Evolutionary conservation across 2,797 vertebrate genomes (phyloP), one percentile per base, ranked within the genome.

Genomic region (Gorsachius magnificus): DNA sequence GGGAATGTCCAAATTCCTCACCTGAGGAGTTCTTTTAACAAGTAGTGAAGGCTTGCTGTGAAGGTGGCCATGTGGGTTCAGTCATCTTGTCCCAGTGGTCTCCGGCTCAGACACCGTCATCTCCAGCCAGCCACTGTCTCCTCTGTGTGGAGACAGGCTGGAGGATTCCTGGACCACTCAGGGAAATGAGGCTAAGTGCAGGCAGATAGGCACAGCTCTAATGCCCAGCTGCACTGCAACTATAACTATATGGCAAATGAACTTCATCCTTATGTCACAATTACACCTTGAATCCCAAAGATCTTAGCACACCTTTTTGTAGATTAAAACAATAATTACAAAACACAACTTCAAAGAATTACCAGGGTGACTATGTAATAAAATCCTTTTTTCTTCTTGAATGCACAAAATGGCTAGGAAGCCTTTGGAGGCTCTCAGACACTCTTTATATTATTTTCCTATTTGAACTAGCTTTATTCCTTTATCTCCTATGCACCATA

Each of bases 101-200:
- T 71, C 71, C 57, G 88, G 64, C 10, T 58, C 16, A n/a, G 38
- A 14, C 9, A 35, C 0, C 29, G 26, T 24, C 3, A 1, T 33
- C 61, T 45, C 60, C 36, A 72, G 43, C 13, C 78, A 69, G 51
- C 38, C n/a, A 4, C 53, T 53, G 53, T 5, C 14, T 51, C 64
- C 48, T 35, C 19, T 10, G 36, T 6, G 41, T 16, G 60, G 3
- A 43, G 20, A 15, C 8, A 24, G 53, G 28, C 54, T 25, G n/a
- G 12, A 16, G 10, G 10, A 69, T 3, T 81, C n/a, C 75, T 31
- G 58, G 4, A 4, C 3, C 68, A 9, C 9, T 2, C 22, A 10
- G n/a, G n/a, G 28, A 11, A 48, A 35, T 0, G 8, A 9, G 69
- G 5, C 4, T 2, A 7, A 9, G 4, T 7, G 15, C 3, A 17